phyloP scores from a whole-genome alignment of 2,113 vertebrate species.

The Embiotoca jacksoni region DNA sequence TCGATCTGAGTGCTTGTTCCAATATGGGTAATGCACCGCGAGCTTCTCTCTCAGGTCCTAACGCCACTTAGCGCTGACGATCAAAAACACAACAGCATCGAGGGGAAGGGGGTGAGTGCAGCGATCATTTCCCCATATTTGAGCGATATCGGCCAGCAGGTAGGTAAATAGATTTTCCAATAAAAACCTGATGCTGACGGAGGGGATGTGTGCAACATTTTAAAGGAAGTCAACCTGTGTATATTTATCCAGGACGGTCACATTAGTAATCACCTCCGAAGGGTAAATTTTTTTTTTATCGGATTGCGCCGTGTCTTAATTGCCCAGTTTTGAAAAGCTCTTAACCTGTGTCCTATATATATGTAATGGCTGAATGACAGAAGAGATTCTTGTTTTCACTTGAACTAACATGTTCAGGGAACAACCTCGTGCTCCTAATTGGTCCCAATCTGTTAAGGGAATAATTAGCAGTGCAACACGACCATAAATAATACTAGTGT shows the following conservation, averaged over 20 bases:
- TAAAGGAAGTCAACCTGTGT: not conserved
- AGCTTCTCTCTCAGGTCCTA: conserved; percentile 38
- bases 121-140: not conserved
- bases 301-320: conserved; percentile 32
- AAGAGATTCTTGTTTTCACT: not conserved
- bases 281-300: not conserved
- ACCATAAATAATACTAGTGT: too few species aligned
- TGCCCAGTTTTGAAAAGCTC: conserved; percentile 27
- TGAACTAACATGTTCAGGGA: conserved; percentile 1
- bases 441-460: not conserved
- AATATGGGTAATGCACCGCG: conserved; percentile 56
- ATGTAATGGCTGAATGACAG: not conserved
- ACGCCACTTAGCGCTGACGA: conserved; percentile 51
- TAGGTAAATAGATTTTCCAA: conserved; percentile 17
- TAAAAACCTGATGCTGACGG: conserved; percentile 29
- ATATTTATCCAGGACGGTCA: not conserved
- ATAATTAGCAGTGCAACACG: not conserved
- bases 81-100: conserved; percentile 1
- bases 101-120: not conserved
- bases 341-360: not conserved
- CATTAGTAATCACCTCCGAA: conserved; percentile 11
- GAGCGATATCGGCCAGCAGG: not conserved
- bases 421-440: too few species aligned
- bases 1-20: conserved; percentile 46
- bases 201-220: not conserved